Conservation (phyloP, 2,888 invertebrate species). For the Nycteola revayana region DNA sequence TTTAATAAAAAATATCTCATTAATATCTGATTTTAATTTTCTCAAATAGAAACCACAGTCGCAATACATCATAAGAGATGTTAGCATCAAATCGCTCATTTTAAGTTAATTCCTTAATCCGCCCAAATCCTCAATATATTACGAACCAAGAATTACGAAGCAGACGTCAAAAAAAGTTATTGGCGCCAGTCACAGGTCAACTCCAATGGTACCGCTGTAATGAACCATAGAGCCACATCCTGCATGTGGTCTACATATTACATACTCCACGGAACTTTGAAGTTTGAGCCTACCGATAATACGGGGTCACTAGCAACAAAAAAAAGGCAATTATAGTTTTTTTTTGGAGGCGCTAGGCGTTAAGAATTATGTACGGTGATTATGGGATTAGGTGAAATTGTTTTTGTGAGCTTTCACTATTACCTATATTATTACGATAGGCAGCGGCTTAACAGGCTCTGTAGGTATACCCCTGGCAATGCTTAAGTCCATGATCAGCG, state of each 20-base stretch:
- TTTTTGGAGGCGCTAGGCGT: not conserved
- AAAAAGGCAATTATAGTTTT: not conserved
- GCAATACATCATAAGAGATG: no score
- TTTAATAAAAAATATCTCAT: no score
- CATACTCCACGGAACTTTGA: conserved; percentile 15
- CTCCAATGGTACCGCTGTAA: conserved; percentile 49
- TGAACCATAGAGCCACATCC: conserved; percentile 51
- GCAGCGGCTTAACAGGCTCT: no score
- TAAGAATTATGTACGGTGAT: not conserved
- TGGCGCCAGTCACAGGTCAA: conserved; percentile 76
- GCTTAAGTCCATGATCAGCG: no score
- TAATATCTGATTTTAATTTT: no score
- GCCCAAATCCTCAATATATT: not conserved
- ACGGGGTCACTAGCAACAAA: not conserved
- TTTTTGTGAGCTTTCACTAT: no score
- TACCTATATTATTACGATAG: no score
- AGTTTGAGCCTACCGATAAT: conserved; percentile 11
- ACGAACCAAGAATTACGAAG: conserved; percentile 15
- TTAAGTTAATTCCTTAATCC: no score
- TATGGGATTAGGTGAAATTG: not conserved
- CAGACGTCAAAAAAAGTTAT: conserved; percentile 47
- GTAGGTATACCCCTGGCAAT: no score
- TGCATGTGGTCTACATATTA: conserved; percentile 21
- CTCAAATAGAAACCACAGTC: no score
- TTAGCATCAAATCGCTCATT: no score